phyloP scores from a whole-genome alignment of 2,888 invertebrate genomes.

The Stomorhina lunata region DNA sequence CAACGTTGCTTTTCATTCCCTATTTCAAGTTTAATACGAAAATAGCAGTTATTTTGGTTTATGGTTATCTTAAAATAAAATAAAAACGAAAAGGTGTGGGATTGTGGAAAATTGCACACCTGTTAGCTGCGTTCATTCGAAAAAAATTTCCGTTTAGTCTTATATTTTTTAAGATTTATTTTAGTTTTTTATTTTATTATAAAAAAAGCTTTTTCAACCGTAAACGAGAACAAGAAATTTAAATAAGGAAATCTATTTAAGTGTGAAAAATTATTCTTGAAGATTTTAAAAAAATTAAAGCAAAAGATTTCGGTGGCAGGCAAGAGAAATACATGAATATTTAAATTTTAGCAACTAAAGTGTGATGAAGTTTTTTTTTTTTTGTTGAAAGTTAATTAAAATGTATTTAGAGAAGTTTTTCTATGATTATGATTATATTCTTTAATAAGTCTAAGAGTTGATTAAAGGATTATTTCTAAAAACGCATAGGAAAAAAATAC shows the following conservation, averaged over 20 bases:
- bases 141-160: constrained; percentile 37
- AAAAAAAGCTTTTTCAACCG: not conserved
- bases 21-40: constrained; percentile 1
- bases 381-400: not conserved
- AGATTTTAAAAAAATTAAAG: not conserved
- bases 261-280: constrained; percentile 9
- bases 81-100: constrained; percentile 35
- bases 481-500: too few species aligned
- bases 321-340: too few species aligned
- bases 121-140: constrained; percentile 40
- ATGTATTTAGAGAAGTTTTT: too few species aligned
- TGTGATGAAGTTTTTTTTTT: not conserved
- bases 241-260: constrained; percentile 38
- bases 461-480: too few species aligned
- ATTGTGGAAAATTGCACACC: constrained; percentile 45
- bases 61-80: constrained; percentile 6
- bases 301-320: not conserved
- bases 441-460: too few species aligned
- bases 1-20: not conserved
- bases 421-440: too few species aligned
- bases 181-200: not conserved
- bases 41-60: constrained; percentile 31
- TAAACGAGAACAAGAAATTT: constrained; percentile 10
- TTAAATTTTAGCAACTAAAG: not conserved
- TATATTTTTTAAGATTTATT: constrained; percentile 5